Conservation (phyloP, 2,797 vertebrate species). For the Emys orbicularis region DNA sequence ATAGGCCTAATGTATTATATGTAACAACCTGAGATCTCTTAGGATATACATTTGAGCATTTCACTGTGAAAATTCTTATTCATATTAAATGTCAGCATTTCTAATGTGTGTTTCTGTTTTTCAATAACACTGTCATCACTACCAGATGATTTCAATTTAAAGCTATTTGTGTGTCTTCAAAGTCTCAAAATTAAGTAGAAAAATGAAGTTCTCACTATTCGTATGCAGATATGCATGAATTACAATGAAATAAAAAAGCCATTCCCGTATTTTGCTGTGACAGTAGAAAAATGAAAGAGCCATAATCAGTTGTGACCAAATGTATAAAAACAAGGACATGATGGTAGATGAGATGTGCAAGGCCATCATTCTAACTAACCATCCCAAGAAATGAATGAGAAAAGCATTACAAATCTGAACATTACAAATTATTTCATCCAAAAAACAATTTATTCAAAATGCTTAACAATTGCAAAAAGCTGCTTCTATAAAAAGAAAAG, state of each 20-base stretch:
- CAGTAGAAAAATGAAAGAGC: background rate
- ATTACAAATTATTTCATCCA: background rate
- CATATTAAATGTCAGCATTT: background rate
- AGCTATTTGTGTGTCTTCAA: background rate
- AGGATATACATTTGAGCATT: background rate
- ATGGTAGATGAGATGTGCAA: background rate
- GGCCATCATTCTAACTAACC: background rate
- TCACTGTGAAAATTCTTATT: background rate
- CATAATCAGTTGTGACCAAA: background rate
- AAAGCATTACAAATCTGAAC: background rate
- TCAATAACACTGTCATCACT: background rate
- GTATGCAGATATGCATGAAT: background rate
- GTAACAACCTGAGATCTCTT: background rate
- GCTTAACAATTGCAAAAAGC: conserved; percentile 11
- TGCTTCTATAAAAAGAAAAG: background rate
- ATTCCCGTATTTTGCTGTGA: background rate
- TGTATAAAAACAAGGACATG: background rate
- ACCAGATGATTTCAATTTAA: background rate
- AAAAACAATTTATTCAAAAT: conserved; percentile 26
- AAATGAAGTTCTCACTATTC: background rate
- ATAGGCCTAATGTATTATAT: background rate
- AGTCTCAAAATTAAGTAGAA: background rate
- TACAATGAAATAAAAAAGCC: background rate
- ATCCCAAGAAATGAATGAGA: background rate
- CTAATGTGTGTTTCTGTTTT: background rate